A percentile compares a stretch with the other conserved stretches of the same genome.
These are phyloP conservation scores for Panthera uncia DNA, from an alignment of 2,113 vertebrate species.

Conservation along the genomic window DNA sequence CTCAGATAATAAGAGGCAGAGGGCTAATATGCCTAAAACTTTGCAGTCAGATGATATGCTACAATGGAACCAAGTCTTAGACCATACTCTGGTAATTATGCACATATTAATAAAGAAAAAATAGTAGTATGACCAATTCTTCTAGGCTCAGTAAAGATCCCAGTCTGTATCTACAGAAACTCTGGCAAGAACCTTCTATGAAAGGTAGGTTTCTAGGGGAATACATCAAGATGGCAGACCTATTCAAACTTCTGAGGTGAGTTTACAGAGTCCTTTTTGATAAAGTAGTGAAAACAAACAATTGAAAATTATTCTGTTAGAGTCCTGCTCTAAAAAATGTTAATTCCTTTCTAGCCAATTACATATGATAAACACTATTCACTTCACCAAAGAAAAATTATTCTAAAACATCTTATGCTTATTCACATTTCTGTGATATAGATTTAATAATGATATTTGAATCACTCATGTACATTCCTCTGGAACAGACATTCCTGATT, in stretches of 20 bases:
- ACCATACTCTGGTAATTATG: not conserved
- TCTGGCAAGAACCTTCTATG: not conserved
- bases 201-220: not conserved
- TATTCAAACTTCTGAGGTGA: not conserved
- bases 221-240: not conserved
- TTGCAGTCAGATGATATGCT: not conserved
- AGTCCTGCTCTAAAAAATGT: not conserved
- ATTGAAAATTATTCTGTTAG: not conserved
- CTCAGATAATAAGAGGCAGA: not conserved
- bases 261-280: not conserved
- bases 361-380: not conserved
- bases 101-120: not conserved
- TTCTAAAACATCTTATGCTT: not conserved
- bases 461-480: not conserved
- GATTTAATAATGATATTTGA: not conserved
- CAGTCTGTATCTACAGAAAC: not conserved
- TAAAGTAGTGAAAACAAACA: not conserved
- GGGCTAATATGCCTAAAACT: not conserved
- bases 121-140: not conserved
- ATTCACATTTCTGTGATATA: not conserved
- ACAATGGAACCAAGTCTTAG: not conserved
- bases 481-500: not conserved
- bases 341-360: not conserved
- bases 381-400: not conserved
- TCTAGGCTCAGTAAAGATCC: not conserved